Evolutionary conservation across 2,797 vertebrate genomes (phyloP).

Genomic region (Mareca penelope): DNA sequence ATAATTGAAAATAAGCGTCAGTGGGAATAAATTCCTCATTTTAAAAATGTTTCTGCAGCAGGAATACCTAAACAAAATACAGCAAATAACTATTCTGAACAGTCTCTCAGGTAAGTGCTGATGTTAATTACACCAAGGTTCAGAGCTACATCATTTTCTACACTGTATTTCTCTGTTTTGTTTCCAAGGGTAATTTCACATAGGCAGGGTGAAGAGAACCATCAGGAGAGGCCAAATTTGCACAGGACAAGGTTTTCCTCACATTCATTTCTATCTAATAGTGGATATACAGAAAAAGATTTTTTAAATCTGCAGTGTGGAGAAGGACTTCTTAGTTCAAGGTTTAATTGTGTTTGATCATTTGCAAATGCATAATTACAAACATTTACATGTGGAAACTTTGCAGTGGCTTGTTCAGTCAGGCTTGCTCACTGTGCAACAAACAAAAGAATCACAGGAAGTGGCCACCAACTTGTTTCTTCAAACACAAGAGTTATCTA

Average conservation of each 20-base stretch:
- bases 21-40: constrained; percentile 36
- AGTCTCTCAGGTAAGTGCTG: not conserved
- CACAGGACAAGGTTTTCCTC: not conserved
- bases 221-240: not conserved
- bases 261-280: not conserved
- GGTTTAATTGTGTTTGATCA: not conserved
- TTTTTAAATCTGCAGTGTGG: not conserved
- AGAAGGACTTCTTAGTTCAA: not conserved
- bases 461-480: not conserved
- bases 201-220: not conserved
- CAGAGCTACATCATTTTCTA: not conserved
- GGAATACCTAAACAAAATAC: not conserved
- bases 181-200: not conserved
- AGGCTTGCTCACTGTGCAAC: not conserved
- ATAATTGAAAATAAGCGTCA: constrained; percentile 61
- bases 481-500: not conserved
- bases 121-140: not conserved
- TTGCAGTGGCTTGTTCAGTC: not conserved
- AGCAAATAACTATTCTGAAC: not conserved
- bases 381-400: not conserved
- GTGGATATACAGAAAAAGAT: not conserved
- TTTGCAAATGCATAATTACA: not conserved
- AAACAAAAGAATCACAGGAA: not conserved
- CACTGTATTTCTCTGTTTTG: not conserved
- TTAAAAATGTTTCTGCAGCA: constrained; percentile 19